phyloP scores from a whole-genome alignment of 2,888 invertebrate genomes.

The Balanococcus diminutus region DNA sequence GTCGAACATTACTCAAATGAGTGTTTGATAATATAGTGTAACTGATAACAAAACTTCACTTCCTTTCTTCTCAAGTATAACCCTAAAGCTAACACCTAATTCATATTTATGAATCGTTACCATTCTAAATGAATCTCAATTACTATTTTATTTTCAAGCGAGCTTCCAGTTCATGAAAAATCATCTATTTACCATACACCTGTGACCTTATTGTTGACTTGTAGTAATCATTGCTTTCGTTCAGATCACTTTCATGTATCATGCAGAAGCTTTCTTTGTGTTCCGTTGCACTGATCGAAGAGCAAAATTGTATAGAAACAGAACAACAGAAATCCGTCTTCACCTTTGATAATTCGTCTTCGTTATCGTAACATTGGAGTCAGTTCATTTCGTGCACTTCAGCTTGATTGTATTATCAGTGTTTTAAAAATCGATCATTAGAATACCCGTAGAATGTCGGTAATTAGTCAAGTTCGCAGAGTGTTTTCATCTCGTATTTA shows the following conservation, averaged over 20 bases:
- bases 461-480: not conserved
- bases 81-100: not conserved
- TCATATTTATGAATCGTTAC: not conserved
- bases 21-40: not conserved
- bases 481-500: not conserved
- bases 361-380: not conserved
- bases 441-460: not conserved
- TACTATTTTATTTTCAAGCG: not conserved
- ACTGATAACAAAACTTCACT: not conserved
- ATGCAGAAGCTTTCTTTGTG: not conserved
- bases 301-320: too few species aligned
- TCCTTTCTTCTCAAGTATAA: not conserved
- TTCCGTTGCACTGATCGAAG: not conserved
- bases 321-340: not conserved
- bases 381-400: not conserved
- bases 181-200: not conserved
- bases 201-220: constrained; percentile 1
- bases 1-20: not conserved
- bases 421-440: not conserved
- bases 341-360: not conserved
- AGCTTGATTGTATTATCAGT: not conserved
- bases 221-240: not conserved
- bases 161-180: not conserved
- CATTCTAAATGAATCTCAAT: not conserved
- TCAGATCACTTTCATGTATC: not conserved